These are phyloP conservation scores for Terebella lapidaria DNA, from an alignment of 2,888 invertebrate species.

Conservation along the genomic window DNA sequence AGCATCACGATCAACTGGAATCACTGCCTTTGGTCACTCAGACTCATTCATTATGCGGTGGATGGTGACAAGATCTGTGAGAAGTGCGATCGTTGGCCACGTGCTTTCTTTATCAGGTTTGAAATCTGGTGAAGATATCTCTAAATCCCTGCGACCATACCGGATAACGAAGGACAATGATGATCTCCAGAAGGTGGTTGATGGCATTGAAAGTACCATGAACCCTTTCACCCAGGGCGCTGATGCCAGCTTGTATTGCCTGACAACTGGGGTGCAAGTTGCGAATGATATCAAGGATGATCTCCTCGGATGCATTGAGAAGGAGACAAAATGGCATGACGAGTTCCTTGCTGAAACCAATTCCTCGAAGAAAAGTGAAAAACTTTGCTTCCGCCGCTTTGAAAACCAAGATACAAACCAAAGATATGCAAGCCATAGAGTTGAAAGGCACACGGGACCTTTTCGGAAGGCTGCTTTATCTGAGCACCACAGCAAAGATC, in stretches of 20 bases:
- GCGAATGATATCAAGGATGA: neutral
- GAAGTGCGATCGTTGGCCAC: neutral
- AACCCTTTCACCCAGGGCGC: neutral
- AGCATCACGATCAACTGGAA: neutral
- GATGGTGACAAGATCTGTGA: constrained; percentile 1
- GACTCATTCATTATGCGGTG: neutral
- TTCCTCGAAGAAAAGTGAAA: neutral
- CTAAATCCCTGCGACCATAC: neutral
- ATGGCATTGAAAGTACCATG: neutral
- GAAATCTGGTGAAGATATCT: neutral
- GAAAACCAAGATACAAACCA: neutral
- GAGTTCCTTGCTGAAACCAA: neutral
- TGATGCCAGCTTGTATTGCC: neutral
- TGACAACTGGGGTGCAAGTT: neutral
- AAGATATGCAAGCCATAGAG: neutral
- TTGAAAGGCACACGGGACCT: neutral
- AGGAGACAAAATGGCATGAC: neutral
- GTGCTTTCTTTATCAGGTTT: neutral
- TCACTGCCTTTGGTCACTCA: neutral
- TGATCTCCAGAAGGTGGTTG: neutral
- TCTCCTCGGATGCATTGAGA: neutral
- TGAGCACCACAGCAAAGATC: neutral
- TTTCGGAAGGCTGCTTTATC: neutral
- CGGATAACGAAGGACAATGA: neutral
- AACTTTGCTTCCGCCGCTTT: neutral